phyloP scores from a whole-genome alignment of 2,113 vertebrate genomes.

The Catharus bicknelli region DNA sequence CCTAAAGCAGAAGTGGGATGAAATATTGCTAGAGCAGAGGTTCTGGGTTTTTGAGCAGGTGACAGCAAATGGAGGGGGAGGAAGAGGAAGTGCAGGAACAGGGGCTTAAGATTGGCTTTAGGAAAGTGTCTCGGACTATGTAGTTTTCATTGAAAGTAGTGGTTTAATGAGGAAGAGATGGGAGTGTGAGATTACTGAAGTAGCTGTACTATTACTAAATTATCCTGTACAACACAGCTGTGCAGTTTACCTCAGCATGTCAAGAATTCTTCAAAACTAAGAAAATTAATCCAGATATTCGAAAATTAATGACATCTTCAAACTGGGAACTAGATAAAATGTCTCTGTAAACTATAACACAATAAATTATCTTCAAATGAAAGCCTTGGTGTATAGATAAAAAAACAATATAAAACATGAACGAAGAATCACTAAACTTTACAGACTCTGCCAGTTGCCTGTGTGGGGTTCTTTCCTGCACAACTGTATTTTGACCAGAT shows the following conservation, averaged over 20 bases:
- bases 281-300: neutral
- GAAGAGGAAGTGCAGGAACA: neutral
- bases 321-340: neutral
- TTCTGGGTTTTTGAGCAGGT: fast-evolving
- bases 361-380: neutral
- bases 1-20: neutral
- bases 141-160: neutral
- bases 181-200: neutral
- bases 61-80: neutral
- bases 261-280: neutral
- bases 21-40: neutral
- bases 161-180: neutral
- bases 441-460: neutral
- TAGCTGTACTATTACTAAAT: neutral
- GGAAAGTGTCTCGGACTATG: neutral
- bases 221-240: neutral
- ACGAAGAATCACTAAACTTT: neutral
- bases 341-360: neutral
- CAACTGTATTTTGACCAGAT: neutral
- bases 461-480: fast-evolving
- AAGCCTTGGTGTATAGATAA: neutral
- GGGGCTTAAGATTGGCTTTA: neutral
- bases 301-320: neutral
- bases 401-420: neutral
- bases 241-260: neutral